Evolutionary conservation across 1,140 invertebrate species (phyloP), one percentile per base, ranked within the genome.

Genomic region (Venturia canescens): DNA sequence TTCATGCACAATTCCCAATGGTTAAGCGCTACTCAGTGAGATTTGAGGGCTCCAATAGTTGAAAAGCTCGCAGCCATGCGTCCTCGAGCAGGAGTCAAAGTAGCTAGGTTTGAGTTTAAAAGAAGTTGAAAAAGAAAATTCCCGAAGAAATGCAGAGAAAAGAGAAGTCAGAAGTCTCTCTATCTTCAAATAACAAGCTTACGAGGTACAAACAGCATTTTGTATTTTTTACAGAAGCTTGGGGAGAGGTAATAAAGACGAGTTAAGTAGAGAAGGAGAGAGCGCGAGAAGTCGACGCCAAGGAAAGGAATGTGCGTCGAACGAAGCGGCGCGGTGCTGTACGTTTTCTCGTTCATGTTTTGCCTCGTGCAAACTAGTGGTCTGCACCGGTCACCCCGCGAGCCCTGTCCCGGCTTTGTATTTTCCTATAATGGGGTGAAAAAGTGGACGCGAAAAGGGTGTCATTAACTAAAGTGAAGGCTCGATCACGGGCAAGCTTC

Each of bases 151-250:
- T 74, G 50, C 13, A 34, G 16, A 4, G n/a, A 53, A 0, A 57
- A 13, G 6, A 27, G 44, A 69, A 31, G 29, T 31, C 15, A 69
- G n/a, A 48, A 53, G 34, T 18, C 71, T 23, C 71, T 44, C 48
- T n/a, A 31, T 67, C 57, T 44, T 31, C 66, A 78, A 78, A 78
- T 78, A 74, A 74, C 71, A 44, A 50, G 75, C 57, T 78, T 78
- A n/a, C 27, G 27, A 78, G 50, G 15, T 78, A 67, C 26, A 78
- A 78, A 78, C 75, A 48, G 16, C 38, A 66, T 78, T 26, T 78
- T 66, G 38, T 78, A 78, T 78, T 78, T 78, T n/a, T 78, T 31
- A 78, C 75, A 31, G 57, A 66, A 63, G 38, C 75, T 66, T 78
- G 60, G 66, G 57, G 26, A 78, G 75, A 18, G 26, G 31, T 66